Percentiles rank a stretch among this genome's conserved stretches.
These are phyloP conservation scores for Apamea monoglypha DNA, from an alignment of 2,888 invertebrate species.

Conservation along the genomic window DNA sequence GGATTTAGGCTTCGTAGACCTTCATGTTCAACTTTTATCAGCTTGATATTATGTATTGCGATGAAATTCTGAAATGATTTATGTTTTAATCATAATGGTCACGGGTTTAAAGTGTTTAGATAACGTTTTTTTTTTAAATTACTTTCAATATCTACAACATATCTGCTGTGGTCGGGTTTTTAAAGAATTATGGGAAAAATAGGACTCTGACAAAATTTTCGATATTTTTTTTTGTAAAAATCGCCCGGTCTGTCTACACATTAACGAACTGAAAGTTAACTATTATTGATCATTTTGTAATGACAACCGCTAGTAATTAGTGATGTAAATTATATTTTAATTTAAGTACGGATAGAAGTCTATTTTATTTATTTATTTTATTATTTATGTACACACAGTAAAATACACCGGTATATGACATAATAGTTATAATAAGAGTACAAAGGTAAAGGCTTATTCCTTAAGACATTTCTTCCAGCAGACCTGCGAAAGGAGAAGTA, in stretches of 20 bases:
- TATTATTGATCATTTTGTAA: not conserved
- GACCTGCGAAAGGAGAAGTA: no score
- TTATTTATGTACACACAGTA: no score
- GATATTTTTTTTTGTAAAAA: not conserved
- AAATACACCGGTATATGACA: no score
- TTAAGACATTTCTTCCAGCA: no score
- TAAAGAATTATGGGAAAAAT: not conserved
- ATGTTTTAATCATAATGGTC: conserved; percentile 48
- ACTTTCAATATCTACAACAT: not conserved
- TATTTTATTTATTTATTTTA: no score
- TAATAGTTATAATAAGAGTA: no score
- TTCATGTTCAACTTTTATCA: conserved; percentile 39
- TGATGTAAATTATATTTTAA: not conserved
- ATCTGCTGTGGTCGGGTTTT: not conserved
- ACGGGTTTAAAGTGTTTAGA: not conserved
- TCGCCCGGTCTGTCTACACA: no score
- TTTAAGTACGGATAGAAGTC: not conserved
- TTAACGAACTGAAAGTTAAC: not conserved
- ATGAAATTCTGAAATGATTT: conserved; percentile 37
- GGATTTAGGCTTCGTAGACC: conserved; percentile 37
- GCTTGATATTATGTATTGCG: conserved; percentile 24
- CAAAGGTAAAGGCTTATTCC: no score
- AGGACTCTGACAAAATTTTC: no score
- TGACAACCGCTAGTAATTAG: not conserved
- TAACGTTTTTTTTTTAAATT: not conserved